Conservation (phyloP, 2,797 vertebrate genomes). For the Hylomyscus alleni region DNA sequence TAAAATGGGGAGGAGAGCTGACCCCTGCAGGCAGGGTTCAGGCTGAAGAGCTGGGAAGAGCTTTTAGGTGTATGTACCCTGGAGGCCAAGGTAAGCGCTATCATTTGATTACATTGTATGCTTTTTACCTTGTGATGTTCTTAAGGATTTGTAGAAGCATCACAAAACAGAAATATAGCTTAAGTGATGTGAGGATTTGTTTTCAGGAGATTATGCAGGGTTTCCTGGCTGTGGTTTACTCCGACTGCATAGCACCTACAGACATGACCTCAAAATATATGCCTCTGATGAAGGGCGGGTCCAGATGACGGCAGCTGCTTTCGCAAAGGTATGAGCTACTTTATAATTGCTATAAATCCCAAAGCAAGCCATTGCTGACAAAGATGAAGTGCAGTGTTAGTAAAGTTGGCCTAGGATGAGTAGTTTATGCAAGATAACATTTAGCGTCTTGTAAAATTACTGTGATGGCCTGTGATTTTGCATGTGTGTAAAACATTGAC, state of each 20-base stretch:
- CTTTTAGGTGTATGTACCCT: constrained; percentile 96
- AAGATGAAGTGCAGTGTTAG: not conserved
- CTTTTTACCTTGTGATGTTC: not conserved
- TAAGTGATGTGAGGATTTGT: constrained; percentile 80
- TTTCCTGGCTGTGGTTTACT: constrained; percentile 95
- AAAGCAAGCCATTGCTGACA: constrained; percentile 7
- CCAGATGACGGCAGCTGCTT: constrained; percentile 95
- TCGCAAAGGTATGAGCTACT: constrained; percentile 91
- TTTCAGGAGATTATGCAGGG: constrained; percentile 95
- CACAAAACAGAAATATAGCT: constrained; percentile 74
- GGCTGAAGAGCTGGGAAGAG: constrained; percentile 94
- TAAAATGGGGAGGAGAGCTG: constrained; percentile 95
- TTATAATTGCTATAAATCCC: constrained; percentile 29
- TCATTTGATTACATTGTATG: constrained; percentile 4
- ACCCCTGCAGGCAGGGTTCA: constrained; percentile 95
- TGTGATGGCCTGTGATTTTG: not conserved
- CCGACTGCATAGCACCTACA: constrained; percentile 94
- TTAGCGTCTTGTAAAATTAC: not conserved
- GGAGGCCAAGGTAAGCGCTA: constrained; percentile 93
- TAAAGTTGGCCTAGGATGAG: not conserved
- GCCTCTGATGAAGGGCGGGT: constrained; percentile 95
- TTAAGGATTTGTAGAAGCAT: constrained; percentile 69
- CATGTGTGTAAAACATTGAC: constrained; percentile 55
- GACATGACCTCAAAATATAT: constrained; percentile 95
- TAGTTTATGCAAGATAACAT: not conserved